Percentiles rank a stretch among this genome's conserved stretches.
Evolutionary conservation across 2,888 invertebrate genomes (phyloP).

Genomic region (Orthonychiurus folsomi): DNA sequence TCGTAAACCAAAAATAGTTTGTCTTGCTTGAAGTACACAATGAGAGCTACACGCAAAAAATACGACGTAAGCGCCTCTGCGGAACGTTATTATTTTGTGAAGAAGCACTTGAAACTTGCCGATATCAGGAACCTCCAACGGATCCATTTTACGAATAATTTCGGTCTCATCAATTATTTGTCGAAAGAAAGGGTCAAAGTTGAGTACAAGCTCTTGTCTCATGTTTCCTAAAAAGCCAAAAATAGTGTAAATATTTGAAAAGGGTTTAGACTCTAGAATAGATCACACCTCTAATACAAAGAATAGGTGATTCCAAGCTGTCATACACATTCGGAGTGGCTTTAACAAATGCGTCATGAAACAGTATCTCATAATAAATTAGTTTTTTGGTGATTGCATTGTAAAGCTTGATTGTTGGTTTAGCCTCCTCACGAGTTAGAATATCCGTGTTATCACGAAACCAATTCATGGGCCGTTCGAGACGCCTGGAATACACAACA

Average conservation of each 20-base stretch:
- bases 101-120: conserved; percentile 16
- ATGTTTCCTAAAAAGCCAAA: conserved; percentile 7
- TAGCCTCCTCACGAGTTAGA: conserved; percentile 57
- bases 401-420: conserved; percentile 64
- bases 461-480: conserved; percentile 37
- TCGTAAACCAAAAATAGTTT: conserved; percentile 57
- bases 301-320: conserved; percentile 35
- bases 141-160: conserved; percentile 64
- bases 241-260: conserved; percentile 2
- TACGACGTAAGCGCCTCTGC: too few species aligned
- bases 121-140: conserved; percentile 62
- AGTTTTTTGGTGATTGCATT: conserved; percentile 71
- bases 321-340: conserved; percentile 35
- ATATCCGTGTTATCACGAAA: conserved; percentile 43
- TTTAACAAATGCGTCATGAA: conserved; percentile 55
- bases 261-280: neutral
- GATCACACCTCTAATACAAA: conserved; percentile 25
- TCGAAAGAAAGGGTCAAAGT: conserved; percentile 53
- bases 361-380: conserved; percentile 71
- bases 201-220: conserved; percentile 48
- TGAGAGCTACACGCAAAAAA: too few species aligned
- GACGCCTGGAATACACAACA: conserved; percentile 20
- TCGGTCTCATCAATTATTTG: conserved; percentile 65
- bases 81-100: too few species aligned
- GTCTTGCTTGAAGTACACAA: conserved; percentile 63